Evolutionary conservation across 2,113 vertebrate genomes (phyloP), one percentile per base, ranked within the genome.

Genomic region (Gallinago paraguaiae): DNA sequence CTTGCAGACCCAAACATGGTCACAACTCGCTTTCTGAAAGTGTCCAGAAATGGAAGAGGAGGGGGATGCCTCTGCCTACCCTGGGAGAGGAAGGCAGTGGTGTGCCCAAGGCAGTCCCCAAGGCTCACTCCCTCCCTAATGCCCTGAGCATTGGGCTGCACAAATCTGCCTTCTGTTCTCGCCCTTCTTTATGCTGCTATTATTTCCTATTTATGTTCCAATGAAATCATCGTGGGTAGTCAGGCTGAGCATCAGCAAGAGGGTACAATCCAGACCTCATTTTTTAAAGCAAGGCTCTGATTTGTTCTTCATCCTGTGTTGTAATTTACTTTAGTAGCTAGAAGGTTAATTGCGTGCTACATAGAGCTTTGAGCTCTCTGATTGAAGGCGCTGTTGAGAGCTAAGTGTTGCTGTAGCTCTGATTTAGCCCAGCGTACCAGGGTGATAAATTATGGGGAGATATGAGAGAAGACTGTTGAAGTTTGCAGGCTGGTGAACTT

Each of bases 381-480:
- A 95, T n/a, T 93, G 94, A 93, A 93, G 89, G 83, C 2, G 6
- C 80, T 95, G 80, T 61, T 88, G 80, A 89, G 57, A 86, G 46
- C 80, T 84, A 75, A 93, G 77, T 84, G 83, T 84, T 95, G 89
- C 65, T 82, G 65, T 53, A 84, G 72, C 61, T 95, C 94, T 93
- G 83, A 92, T 95, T 93, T 91, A 83, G 72, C 68, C 77, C 83
- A 88, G 76, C 43, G 78, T 78, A 71, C 13, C 54, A 45, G 57
- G 65, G 86, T 82, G 92, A 84, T 91, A 93, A 96, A 96, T 95
- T 87, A 86, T 84, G 93, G 83, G 86, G 43, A 93, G 83, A 68
- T 70, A 71, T 19, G 56, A 97, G 80, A 68, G 76, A 48, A 74
- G 45, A 70, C 60, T 84, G 88, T 39, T 77, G 80, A 92, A 88